These are phyloP conservation scores for Bradypodion pumilum DNA, from an alignment of 2,797 vertebrate species.

Conservation along the genomic window DNA sequence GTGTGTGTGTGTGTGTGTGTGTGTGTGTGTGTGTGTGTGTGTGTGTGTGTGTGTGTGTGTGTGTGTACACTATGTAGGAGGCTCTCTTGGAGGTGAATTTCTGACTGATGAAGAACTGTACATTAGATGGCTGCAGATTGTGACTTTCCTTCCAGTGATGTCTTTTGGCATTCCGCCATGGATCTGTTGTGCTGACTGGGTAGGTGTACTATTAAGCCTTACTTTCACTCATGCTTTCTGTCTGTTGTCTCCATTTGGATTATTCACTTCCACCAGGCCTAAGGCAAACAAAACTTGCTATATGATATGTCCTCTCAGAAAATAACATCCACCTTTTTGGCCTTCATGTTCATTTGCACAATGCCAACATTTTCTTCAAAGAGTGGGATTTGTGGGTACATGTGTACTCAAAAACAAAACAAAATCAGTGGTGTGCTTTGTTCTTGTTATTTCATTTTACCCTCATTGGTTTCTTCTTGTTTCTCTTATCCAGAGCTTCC, in stretches of 20 bases:
- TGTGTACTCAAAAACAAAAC: background rate
- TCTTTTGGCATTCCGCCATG: constrained; percentile 88
- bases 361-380: background rate
- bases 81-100: constrained; percentile 77
- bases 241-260: background rate
- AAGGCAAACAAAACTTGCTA: background rate
- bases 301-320: background rate
- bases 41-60: too few species aligned
- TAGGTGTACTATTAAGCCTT: constrained; percentile 37
- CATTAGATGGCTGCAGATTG: constrained; percentile 89
- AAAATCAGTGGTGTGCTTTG: too few species aligned
- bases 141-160: constrained; percentile 88
- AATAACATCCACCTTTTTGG: background rate
- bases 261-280: background rate
- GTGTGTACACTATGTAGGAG: constrained; percentile 76
- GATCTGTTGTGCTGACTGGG: constrained; percentile 83
- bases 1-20: too few species aligned
- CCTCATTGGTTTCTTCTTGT: background rate
- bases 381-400: background rate
- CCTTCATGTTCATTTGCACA: background rate
- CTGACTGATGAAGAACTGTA: constrained; percentile 85
- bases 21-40: too few species aligned
- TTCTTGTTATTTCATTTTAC: too few species aligned
- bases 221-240: background rate
- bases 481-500: background rate